Evolutionary conservation across 2,797 vertebrate genomes (phyloP), one percentile per base, ranked within the genome.

Genomic region (Calcarius lapponicus): DNA sequence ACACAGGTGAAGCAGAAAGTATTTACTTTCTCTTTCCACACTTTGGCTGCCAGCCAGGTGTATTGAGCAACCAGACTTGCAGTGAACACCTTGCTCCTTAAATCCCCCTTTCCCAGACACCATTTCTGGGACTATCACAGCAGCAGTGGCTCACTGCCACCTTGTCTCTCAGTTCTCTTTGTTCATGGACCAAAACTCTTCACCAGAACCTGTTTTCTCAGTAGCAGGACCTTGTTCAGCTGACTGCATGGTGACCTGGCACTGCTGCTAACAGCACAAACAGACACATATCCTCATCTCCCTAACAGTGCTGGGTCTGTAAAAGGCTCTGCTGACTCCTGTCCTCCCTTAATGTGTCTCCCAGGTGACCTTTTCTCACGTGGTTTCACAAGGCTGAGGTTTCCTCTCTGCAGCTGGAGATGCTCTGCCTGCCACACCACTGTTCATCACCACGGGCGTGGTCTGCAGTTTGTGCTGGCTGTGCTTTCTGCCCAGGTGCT

Each of bases 361-460:
- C 48, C 54, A 45, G 19, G 50, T 75, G 9, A 28, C 38, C 13
- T n/a, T n/a, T 86, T 81, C 51, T 24, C 56, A 28, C 3, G 1
- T 45, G 48, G 5, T 40, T 83, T 79, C 80, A 47, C 31, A 47
- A 38, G 31, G 51, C 56, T 45, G 65, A 72, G 16, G 24, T 38
- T 76, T 86, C 18, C 65, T 67, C 58, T 42, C 56, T 74, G 66
- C 21, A 48, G 18, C 38, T 65, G 43, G 32, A 0, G 2, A 13
- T 66, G 47, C 31, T 73, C 61, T 84, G 53, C 72, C 48, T 76
- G 42, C 50, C 0, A 1, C 32, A 12, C 13, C 70, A 5, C 43
- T 26, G 70, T 54, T 65, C 43, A 7, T 40, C 8, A 6, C 15
- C 43, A 9, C 0, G 1, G 17, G 5, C 15, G 7, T 25, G 17